Evolutionary conservation across 2,888 invertebrate genomes (phyloP).

Genomic region (Cepaea hortensis): DNA sequence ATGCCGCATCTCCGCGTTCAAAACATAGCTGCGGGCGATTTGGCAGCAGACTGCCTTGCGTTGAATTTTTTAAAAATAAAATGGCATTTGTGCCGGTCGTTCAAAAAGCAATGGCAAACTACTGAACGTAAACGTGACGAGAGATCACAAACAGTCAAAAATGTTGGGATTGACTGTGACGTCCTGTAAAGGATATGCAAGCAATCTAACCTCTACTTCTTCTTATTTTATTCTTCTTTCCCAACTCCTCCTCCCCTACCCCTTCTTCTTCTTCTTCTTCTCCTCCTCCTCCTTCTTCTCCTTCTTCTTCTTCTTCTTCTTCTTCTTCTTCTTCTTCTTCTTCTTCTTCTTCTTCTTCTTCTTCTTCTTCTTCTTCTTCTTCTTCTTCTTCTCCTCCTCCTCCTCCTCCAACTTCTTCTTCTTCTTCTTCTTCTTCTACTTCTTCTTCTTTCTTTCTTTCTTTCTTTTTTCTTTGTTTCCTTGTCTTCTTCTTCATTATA

Average conservation of each 20-base stretch:
- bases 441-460: not conserved
- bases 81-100: too few species aligned
- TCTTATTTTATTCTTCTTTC: not conserved
- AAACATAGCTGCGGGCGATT: too few species aligned
- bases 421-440: not conserved
- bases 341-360: not conserved
- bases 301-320: constrained; percentile 9
- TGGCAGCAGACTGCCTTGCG: too few species aligned
- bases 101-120: too few species aligned
- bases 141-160: too few species aligned
- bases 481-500: not conserved
- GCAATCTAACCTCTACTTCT: not conserved
- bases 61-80: too few species aligned
- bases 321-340: constrained; percentile 2
- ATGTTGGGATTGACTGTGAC: too few species aligned
- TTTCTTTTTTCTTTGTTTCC: not conserved
- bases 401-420: not conserved
- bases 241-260: too few species aligned
- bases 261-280: constrained; percentile 24
- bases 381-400: not conserved
- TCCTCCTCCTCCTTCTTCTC: constrained; percentile 7
- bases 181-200: too few species aligned
- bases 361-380: not conserved
- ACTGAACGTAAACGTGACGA: too few species aligned
- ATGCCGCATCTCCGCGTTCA: too few species aligned